A percentile compares a stretch with the other conserved stretches of the same genome.
Conservation (phyloP, 2,113 vertebrate genomes). For the Gymnobelideus leadbeateri region DNA sequence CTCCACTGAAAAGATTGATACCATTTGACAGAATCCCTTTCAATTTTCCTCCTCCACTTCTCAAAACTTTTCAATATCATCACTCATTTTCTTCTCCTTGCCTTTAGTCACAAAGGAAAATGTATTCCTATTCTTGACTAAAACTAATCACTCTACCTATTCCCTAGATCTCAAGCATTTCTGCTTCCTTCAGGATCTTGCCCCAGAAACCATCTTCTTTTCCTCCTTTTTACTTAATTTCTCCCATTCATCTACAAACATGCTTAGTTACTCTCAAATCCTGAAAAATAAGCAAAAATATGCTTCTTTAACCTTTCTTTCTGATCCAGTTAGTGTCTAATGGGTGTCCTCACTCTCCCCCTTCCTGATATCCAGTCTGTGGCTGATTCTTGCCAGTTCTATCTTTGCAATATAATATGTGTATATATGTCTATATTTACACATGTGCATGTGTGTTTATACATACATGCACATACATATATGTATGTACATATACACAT, state of each 20-base stretch:
- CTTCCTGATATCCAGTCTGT: background rate
- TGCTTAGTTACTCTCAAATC: background rate
- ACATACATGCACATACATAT: no score
- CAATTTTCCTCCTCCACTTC: background rate
- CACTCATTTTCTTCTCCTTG: background rate
- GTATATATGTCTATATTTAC: no score
- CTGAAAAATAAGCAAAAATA: background rate
- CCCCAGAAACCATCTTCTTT: background rate
- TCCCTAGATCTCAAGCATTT: background rate
- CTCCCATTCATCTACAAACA: background rate
- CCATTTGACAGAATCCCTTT: background rate
- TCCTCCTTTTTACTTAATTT: background rate
- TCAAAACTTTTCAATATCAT: background rate
- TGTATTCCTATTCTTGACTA: background rate
- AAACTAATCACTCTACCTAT: background rate
- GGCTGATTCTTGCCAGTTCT: background rate
- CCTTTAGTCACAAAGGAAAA: background rate
- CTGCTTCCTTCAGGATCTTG: background rate
- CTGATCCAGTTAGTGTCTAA: background rate
- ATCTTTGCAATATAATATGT: background rate
- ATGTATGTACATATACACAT: no score
- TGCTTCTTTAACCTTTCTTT: background rate
- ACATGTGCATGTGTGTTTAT: no score
- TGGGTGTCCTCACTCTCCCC: background rate
- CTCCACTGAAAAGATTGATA: background rate